A percentile compares a stretch with the other conserved stretches of the same genome.
Evolutionary conservation across 2,113 vertebrate genomes (phyloP).

Genomic region (Coturnix japonica): DNA sequence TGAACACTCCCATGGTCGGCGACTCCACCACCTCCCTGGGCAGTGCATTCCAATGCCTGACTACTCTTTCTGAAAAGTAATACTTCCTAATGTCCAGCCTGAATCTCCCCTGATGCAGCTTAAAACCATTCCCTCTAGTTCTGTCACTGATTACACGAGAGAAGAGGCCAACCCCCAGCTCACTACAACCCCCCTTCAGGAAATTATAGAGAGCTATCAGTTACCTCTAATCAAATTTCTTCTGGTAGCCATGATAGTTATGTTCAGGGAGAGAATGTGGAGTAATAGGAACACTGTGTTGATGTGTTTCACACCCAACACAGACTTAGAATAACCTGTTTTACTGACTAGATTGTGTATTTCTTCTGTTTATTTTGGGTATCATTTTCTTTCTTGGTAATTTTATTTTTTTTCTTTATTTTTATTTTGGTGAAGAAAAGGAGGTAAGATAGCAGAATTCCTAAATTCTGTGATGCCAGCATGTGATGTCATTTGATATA

Average conservation of each 20-base stretch:
- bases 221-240: conserved; percentile 57
- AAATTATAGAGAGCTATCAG: too few species aligned
- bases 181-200: too few species aligned
- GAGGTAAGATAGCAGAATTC: not conserved
- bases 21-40: too few species aligned
- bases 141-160: too few species aligned
- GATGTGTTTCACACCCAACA: not conserved
- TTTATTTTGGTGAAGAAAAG: not conserved
- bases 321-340: not conserved
- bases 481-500: not conserved
- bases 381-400: not conserved
- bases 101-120: too few species aligned
- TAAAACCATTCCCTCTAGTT: too few species aligned
- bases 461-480: not conserved
- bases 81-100: too few species aligned
- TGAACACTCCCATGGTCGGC: too few species aligned
- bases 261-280: not conserved
- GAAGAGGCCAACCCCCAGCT: too few species aligned
- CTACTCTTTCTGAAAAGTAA: too few species aligned
- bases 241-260: not conserved
- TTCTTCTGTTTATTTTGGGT: not conserved
- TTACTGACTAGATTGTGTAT: not conserved
- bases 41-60: too few species aligned
- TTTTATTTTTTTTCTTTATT: not conserved
- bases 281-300: not conserved